Base-by-base conservation (phyloP, 1,140 invertebrate species). In the Microplitis demolitor region DNA sequence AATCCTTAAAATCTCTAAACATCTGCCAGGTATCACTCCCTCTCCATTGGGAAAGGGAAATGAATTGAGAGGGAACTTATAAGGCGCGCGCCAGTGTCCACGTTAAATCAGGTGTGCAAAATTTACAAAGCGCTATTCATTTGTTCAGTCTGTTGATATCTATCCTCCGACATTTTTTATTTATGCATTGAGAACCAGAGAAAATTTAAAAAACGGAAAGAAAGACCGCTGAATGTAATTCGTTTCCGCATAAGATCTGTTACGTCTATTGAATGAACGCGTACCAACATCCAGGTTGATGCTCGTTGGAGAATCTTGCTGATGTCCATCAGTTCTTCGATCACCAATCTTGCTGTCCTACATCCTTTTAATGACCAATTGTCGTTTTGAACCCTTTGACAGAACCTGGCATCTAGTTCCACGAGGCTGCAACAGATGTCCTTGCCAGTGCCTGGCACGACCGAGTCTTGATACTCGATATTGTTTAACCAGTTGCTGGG, bases 21-120 rank as follows among this genome's bases (percentile, higher is more conserved):
- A 87, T 86, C 85, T 87, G 85, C 84, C 83, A 81, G 81, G 84
- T 84, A 85, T 85, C 84, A 86, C 84, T 86, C 85, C 84, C 80
- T 77, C 73, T 77, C 73, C 54, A 24, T 24, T 24, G 31, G 13
- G 60, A 5, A 11, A 1, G 35, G 4, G 9, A 62, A 1, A 5
- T 45, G 39, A 45, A 45, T 45, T 45, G 6, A 45, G 39, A 45
- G 39, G 11, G 39, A 5, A 11, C 8, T 4, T 9, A 62, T 24
- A 61, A 62, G 60, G 34, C 37, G 68, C 53, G 64, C 60, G 24
- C 61, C 78, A 79, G 60, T 85, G 83, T 85, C 74, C 78, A 81
- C 77, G 84, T 83, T 83, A 82, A 85, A 85, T 86, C 60, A 62
- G 60, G 60, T 62, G 60, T n/a, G n/a, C 9, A 33, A 62, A 34